phyloP scores from a whole-genome alignment of 2,113 vertebrate species.

The Phalacrocorax aristotelis region DNA sequence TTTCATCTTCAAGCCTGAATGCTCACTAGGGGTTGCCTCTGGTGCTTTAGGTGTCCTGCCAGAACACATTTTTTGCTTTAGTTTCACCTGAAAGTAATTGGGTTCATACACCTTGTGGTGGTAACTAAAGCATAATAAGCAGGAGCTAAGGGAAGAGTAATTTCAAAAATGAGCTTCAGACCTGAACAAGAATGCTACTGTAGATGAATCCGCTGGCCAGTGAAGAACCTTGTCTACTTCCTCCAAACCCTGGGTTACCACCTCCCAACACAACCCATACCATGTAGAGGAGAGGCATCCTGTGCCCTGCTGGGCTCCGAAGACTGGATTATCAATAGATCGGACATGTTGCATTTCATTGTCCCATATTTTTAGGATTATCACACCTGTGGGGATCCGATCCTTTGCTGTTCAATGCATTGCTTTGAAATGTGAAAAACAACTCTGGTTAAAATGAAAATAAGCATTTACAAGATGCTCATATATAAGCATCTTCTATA shows the following conservation, averaged over 20 bases:
- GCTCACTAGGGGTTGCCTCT: not conserved
- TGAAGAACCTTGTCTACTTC: not conserved
- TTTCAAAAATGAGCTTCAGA: not conserved
- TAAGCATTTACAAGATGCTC: not conserved
- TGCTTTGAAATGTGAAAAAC: not conserved
- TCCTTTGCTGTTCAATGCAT: not conserved
- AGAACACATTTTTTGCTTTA: not conserved
- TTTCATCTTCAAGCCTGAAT: not conserved
- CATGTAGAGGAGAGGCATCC: not conserved
- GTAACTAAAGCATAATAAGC: not conserved
- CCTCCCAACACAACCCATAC: not conserved
- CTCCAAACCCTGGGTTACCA: not conserved
- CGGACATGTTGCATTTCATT: accelerated
- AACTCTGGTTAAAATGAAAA: not conserved
- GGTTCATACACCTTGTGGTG: not conserved
- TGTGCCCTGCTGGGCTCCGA: not conserved
- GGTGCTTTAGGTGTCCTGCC: not conserved
- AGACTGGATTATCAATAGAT: not conserved
- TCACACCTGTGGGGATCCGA: not conserved
- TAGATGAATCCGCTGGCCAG: not conserved
- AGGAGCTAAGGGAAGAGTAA: not conserved
- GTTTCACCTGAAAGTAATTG: not conserved
- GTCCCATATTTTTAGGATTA: not conserved
- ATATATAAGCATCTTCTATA: not conserved
- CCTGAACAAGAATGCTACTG: not conserved